Conservation (phyloP, 2,888 invertebrate species). For the Cepaea hortensis region DNA sequence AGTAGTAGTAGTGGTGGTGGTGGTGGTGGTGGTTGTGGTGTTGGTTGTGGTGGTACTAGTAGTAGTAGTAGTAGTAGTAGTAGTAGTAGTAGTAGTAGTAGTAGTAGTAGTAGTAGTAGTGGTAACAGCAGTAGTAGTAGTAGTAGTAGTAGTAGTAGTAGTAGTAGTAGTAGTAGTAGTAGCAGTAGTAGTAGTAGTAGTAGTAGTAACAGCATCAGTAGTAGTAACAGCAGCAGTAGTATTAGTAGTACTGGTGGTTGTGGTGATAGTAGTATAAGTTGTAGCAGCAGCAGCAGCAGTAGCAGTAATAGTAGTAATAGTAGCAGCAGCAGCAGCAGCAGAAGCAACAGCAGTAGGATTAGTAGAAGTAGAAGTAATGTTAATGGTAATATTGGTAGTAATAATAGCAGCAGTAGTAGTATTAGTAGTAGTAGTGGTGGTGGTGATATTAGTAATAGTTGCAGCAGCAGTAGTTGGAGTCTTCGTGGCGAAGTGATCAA, state of each 20-base stretch:
- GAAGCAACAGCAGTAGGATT: background rate
- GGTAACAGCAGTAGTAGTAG: background rate
- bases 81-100: conserved; percentile 9
- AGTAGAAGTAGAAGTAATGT: background rate
- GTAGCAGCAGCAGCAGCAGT: background rate
- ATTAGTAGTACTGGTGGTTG: background rate
- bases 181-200: conserved; percentile 5
- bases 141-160: conserved; percentile 9
- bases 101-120: conserved; percentile 1
- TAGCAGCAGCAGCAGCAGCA: background rate
- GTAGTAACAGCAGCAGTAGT: background rate
- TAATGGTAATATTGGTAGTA: background rate
- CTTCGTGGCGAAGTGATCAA: too few species aligned
- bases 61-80: background rate
- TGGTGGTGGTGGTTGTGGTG: background rate
- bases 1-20: background rate
- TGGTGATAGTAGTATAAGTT: background rate
- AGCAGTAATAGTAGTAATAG: background rate
- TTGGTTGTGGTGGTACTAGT: background rate
- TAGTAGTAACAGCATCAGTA: conserved; percentile 1
- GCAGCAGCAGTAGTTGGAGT: background rate
- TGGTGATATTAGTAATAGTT: background rate
- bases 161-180: background rate
- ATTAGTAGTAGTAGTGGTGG: background rate
- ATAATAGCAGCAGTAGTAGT: background rate